Evolutionary conservation across 2,113 vertebrate genomes (phyloP).

Genomic region (Oreotrochilus melanogaster): DNA sequence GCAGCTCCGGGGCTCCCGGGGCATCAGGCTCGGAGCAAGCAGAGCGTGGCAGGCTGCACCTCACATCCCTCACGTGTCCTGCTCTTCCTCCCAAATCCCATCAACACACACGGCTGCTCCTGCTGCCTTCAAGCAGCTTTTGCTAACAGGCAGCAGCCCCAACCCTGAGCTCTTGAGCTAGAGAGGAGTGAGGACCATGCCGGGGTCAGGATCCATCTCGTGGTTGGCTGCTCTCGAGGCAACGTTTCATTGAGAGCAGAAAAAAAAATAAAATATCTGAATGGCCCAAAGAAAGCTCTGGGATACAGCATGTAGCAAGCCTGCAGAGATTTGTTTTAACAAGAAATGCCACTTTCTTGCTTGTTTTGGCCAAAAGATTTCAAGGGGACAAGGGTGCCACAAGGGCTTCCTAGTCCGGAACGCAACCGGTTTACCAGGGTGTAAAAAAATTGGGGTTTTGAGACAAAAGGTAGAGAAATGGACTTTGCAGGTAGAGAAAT

Average conservation of each 20-base stretch:
- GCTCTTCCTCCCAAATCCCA: not conserved
- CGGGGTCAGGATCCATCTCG: not conserved
- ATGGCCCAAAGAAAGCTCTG: not conserved
- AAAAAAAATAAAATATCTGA: not conserved
- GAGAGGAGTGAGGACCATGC: not conserved
- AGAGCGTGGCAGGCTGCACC: accelerated
- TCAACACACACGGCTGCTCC: accelerated
- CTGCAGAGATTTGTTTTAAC: not conserved
- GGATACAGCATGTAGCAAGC: not conserved
- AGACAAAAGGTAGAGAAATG: no score
- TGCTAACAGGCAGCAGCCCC: not conserved
- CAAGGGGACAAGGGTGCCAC: not conserved
- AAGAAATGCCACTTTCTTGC: not conserved
- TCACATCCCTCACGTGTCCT: accelerated
- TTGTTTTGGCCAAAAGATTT: not conserved
- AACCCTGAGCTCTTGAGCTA: not conserved
- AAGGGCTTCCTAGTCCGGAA: accelerated
- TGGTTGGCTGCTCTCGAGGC: not conserved
- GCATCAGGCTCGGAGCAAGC: no score
- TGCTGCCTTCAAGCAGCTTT: not conserved
- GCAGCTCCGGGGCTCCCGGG: not conserved
- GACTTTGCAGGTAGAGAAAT: no score
- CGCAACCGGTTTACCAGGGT: not conserved
- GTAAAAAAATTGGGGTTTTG: not conserved
- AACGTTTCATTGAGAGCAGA: not conserved